Evolutionary conservation across 2,113 vertebrate species (phyloP).

Genomic region (Corythornis vintsioides): DNA sequence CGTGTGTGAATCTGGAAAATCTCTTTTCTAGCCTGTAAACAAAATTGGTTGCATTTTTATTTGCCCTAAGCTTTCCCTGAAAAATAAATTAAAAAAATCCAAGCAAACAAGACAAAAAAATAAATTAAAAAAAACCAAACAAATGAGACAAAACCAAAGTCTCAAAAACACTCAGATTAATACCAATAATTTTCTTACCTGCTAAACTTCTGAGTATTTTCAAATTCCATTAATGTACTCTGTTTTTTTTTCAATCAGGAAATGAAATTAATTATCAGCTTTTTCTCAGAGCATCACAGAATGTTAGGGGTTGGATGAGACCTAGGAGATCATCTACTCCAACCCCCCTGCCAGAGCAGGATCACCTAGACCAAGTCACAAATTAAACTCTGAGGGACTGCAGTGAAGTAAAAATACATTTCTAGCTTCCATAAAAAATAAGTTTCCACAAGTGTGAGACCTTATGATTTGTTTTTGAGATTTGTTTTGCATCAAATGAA

Average conservation of each 20-base stretch:
- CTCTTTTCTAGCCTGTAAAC: constrained; percentile 87
- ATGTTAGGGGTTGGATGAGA: no score
- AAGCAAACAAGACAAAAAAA: background rate
- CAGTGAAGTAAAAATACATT: no score
- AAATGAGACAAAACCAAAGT: background rate
- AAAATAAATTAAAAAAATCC: no score
- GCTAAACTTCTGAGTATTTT: background rate
- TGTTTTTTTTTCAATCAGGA: background rate
- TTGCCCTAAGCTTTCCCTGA: background rate
- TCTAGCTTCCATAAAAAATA: no score
- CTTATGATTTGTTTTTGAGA: no score
- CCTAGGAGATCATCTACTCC: no score
- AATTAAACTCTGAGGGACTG: no score
- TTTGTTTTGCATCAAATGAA: no score
- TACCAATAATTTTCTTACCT: background rate
- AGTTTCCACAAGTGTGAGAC: no score
- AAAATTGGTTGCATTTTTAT: background rate
- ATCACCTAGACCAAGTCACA: no score
- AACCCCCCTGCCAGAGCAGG: no score
- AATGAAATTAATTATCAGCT: background rate
- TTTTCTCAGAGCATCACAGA: background rate
- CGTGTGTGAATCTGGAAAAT: constrained; percentile 94
- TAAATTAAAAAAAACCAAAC: no score
- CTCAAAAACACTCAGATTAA: background rate
- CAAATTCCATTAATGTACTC: background rate